Conservation (phyloP, 2,888 invertebrate species). For the Parthenolecanium corni region DNA sequence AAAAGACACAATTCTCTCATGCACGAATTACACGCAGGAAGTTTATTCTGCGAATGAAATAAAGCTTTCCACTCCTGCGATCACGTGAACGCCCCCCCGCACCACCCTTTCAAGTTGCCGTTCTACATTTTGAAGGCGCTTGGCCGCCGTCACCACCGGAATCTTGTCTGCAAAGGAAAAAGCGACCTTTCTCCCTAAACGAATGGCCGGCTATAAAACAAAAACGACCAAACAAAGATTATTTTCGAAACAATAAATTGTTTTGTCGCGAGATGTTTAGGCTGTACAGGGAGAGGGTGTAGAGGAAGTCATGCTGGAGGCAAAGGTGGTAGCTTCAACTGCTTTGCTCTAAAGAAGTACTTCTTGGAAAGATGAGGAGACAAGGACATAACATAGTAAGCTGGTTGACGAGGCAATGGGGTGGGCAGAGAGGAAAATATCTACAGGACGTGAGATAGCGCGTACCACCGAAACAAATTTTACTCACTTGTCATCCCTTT, state of each 20-base stretch:
- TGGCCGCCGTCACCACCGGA: too few relatives aligned
- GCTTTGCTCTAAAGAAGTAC: slow-evolving; percentile 6
- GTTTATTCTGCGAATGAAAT: neutral
- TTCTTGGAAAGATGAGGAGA: neutral
- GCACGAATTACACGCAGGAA: neutral
- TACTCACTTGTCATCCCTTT: slow-evolving; percentile 4
- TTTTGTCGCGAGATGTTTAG: slow-evolving; percentile 18
- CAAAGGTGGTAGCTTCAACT: too few relatives aligned
- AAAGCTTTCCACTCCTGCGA: too few relatives aligned
- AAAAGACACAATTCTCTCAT: too few relatives aligned
- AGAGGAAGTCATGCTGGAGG: too few relatives aligned
- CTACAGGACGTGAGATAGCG: neutral
- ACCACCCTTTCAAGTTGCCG: neutral
- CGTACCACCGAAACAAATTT: slow-evolving; percentile 6
- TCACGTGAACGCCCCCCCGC: neutral
- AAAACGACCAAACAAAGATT: slow-evolving; percentile 17
- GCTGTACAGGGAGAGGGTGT: neutral
- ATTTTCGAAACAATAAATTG: slow-evolving; percentile 23
- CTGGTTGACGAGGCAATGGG: too few relatives aligned
- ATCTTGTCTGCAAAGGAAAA: neutral
- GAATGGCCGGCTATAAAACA: slow-evolving; percentile 12
- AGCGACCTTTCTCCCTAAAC: neutral
- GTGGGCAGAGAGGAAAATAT: neutral
- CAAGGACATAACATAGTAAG: too few relatives aligned
- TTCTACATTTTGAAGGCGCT: neutral